These are phyloP conservation scores for Periparus ater DNA, from an alignment of 2,797 vertebrate species.

Conservation along the genomic window DNA sequence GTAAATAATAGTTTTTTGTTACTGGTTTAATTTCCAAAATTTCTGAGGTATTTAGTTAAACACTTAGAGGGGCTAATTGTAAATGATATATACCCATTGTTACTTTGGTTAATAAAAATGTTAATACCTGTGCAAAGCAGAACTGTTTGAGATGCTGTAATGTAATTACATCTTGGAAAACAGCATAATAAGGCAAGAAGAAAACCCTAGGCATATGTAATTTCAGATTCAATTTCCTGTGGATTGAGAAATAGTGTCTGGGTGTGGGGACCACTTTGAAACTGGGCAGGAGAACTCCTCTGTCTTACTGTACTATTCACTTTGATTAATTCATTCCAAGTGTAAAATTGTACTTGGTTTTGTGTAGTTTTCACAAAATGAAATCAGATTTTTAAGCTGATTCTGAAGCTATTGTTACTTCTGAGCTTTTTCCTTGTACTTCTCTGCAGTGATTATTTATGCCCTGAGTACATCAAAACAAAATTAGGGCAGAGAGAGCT, in stretches of 20 bases:
- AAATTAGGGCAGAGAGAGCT: background rate
- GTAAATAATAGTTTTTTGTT: constrained; percentile 49
- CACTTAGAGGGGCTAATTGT: background rate
- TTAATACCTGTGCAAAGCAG: constrained; percentile 23
- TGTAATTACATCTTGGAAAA: background rate
- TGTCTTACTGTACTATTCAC: background rate
- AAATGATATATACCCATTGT: background rate
- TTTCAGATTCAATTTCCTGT: background rate
- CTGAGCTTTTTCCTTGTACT: background rate
- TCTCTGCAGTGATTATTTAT: background rate
- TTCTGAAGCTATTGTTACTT: background rate
- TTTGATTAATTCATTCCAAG: background rate
- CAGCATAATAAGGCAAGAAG: background rate
- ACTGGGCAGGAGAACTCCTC: background rate
- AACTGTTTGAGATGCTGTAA: background rate
- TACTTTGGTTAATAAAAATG: constrained; percentile 50
- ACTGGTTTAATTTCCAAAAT: constrained; percentile 24
- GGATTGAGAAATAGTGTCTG: background rate
- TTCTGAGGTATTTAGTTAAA: constrained; percentile 30
- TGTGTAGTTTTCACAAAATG: background rate
- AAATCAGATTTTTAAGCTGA: background rate
- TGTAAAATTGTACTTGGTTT: background rate
- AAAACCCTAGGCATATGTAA: background rate
- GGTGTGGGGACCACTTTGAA: background rate
- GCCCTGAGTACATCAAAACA: background rate